These are phyloP conservation scores for Ctenicera cuprea DNA, from an alignment of 2,888 invertebrate species.

Conservation along the genomic window DNA sequence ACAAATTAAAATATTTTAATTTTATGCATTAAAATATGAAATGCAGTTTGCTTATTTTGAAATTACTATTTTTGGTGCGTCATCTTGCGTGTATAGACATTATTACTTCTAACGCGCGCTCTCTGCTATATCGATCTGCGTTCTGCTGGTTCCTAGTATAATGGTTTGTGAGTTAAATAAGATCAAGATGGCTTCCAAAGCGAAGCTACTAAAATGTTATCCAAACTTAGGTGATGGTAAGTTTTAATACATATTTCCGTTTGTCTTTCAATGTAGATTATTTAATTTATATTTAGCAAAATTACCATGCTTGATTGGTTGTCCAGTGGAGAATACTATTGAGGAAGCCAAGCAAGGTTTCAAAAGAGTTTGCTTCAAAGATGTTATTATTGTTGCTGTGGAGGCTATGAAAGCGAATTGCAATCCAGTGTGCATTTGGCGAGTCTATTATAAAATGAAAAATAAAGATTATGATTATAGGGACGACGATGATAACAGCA, in stretches of 20 bases:
- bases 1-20: too few species aligned
- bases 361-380: constrained; percentile 6
- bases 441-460: constrained; percentile 15
- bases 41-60: too few species aligned
- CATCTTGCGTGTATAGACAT: too few species aligned
- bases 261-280: constrained; percentile 3
- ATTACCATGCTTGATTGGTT: background rate
- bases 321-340: constrained; percentile 6
- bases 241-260: constrained; percentile 8
- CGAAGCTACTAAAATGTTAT: constrained; percentile 10
- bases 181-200: background rate
- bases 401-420: background rate
- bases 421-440: constrained; percentile 2
- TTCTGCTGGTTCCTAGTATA: too few species aligned
- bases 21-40: too few species aligned
- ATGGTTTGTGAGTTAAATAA: too few species aligned
- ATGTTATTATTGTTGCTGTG: constrained; percentile 11
- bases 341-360: constrained; percentile 11
- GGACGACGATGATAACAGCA: background rate
- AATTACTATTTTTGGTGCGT: too few species aligned
- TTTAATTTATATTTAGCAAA: constrained; percentile 11
- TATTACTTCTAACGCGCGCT: too few species aligned
- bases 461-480: background rate
- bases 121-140: too few species aligned
- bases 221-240: constrained; percentile 10